Evolutionary conservation across 2,888 invertebrate genomes (phyloP), one percentile per base, ranked within the genome.

Genomic region (Thereva nobilitata): DNA sequence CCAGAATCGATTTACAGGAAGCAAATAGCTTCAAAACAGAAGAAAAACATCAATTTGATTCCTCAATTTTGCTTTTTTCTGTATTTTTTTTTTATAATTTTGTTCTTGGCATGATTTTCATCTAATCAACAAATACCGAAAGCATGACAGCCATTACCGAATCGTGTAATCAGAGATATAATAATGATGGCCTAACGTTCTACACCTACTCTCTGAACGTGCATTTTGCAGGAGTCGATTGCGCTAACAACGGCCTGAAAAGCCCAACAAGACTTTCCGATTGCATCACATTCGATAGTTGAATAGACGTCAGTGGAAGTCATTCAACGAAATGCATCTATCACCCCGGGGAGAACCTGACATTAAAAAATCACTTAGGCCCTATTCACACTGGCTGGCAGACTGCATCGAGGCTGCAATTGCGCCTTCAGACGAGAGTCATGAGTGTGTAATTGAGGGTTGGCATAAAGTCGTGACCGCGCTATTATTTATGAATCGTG

Each of bases 381-480:
- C 53, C 44, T 64, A 64, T 64, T 64, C 64, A 64, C 64, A 64
- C 64, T 64, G 42, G n/a, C 9, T n/a, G 59, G 38, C 47, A 47
- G 10, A 59, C 47, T 59, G 59, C 59, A 47, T 34, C 59, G 59
- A 38, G 49, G 49, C 47, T 41, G 23, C 59, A 49, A 59, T 59
- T 47, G 59, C 54, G 10, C 38, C 37, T 38, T 59, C 10, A 5
- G 56, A 6, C 44, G 23, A 44, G 49, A 61, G 50, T 61, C 61
- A 61, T 65, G 68, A 68, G 63, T 66, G 57, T 66, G 64, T 68
- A 68, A 68, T 68, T 68, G 68, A 49, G 38, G 38, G 68, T 68
- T 68, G 52, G 56, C 57, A 50, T 40, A 42, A 59, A 66, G 50
- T 66, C 68, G 68, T 68, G 68, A 68, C 50, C 56, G 37, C 49